Base-by-base conservation (phyloP, 2,797 vertebrate species). In the Garrulus glandarius region DNA sequence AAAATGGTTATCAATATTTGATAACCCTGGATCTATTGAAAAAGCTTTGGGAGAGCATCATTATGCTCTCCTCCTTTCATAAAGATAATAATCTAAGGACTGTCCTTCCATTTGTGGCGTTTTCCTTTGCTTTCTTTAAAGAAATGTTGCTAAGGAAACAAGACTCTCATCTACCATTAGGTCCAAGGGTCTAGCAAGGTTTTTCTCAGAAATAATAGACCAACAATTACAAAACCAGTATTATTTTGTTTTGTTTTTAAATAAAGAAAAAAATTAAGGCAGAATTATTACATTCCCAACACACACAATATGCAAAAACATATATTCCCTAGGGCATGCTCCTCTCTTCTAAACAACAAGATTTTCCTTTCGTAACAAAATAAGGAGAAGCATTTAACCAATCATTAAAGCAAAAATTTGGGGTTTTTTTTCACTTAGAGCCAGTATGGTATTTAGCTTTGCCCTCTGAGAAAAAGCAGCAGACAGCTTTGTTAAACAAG, bases 91-190 rank as follows among this genome's bases (percentile, higher is more conserved):
- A 85, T 34, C 55, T 69, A 65, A 92, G 39, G 49, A 47, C 65
- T 55, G 34, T 37, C 93, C 72, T 64, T 77, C 60, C 39, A 87
- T 83, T 82, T 60, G 67, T 22, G 74, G 56, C 43, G 39, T 79
- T 87, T 81, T 84, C 63, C 67, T 86, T 67, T 83, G 74, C 56
- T 84, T 95, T 59, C 86, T 84, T 87, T 77, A 81, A 91, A 83
- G 89, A 91, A 93, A 71, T 53, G 89, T 93, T 95, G 92, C 95
- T 95, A 96, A 87, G 94, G 93, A 89, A 94, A 96, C 92, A 82
- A 82, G 60, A 79, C 53, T 53, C 64, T 68, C 75, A 91, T 27
- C 71, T 74, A 74, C 75, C 36, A 36, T 50, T 53, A 89, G 34
- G 68, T 84, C 71, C 78, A 89, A 63, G 46, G 80, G 81, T 74